Base-by-base conservation (phyloP, 2,888 invertebrate genomes). In the Conistra vaccinii region DNA sequence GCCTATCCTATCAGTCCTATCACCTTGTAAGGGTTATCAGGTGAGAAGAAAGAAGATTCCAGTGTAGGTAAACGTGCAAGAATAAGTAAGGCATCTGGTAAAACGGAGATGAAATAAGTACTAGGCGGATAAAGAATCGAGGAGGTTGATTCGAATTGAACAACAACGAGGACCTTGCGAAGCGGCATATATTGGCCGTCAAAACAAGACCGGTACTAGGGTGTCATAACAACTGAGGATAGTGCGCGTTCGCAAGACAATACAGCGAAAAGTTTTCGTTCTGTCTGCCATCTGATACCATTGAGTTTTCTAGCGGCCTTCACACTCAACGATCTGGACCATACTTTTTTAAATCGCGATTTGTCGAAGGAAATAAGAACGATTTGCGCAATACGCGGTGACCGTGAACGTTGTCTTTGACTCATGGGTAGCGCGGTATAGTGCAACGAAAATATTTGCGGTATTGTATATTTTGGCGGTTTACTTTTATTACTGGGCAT, bases 361-460 rank as follows among this genome's bases (percentile, higher is more conserved):
- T 84, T 80, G 63, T 65, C 57, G 73, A 86, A 86, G 87, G 87
- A 90, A 90, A 89, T 85, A 83, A 89, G 79, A 87, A 77, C 69
- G 83, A 82, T 86, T 91, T 90, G 87, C 89, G 90, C 88, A 91
- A 91, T 81, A 78, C 78, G 89, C 91, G 88, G 57, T 90, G 93
- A 90, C 93, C 93, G 91, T 93, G 93, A 93, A 91, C 86, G 79
- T 75, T 81, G 78, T 80, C 82, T 87, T 87, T 90, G 87, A 91
- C 83, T 91, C 88, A 89, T 84, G 48, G 48, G 20, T 48, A 48
- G 73, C 80, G 62, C 80, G 62, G 83, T 81, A 76, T 53, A 68
- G 48, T 62, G 66, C 65, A 77, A 61, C 68, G 70, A 80, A 84
- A 79, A 79, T 76, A 80, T 80, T 80, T 73, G 69, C 74, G 53